Percentiles rank a stretch among this genome's conserved stretches.
Conservation (phyloP, 1,140 invertebrate species). For the Coenobita brevimanus region DNA sequence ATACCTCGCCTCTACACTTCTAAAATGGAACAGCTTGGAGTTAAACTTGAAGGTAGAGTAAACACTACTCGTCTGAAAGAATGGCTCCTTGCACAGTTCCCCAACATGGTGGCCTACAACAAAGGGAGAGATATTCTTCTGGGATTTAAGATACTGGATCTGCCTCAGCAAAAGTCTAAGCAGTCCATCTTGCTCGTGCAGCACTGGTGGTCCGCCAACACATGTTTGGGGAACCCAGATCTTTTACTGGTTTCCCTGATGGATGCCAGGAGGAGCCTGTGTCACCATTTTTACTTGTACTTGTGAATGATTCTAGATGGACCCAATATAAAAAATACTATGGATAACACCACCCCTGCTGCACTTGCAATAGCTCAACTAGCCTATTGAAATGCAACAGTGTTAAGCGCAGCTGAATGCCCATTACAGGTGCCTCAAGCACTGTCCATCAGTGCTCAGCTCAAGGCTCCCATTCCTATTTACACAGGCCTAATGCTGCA, state of each 20-base stretch:
- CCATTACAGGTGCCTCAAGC: slow-evolving; percentile 8
- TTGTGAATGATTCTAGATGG: slow-evolving; percentile 32
- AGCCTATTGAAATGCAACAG: slow-evolving; percentile 41
- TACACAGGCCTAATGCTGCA: slow-evolving; percentile 23
- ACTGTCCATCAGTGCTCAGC: slow-evolving; percentile 15
- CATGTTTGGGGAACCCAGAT: no score
- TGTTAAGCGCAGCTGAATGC: slow-evolving; percentile 9
- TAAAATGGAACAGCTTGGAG: no score
- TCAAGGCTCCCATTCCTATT: not conserved
- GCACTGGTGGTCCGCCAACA: no score
- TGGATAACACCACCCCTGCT: not conserved
- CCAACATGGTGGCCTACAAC: no score
- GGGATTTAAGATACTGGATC: no score
- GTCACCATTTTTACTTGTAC: slow-evolving; percentile 24
- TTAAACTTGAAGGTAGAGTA: no score
- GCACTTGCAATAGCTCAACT: slow-evolving; percentile 11
- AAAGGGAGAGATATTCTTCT: no score
- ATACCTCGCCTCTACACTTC: no score
- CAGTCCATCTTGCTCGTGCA: no score
- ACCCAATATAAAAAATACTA: slow-evolving; percentile 21
- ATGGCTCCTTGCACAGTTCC: no score
- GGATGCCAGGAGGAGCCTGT: slow-evolving; percentile 21
- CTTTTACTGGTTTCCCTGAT: slow-evolving; percentile 27
- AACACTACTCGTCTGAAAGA: no score
- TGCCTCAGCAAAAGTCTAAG: no score